These are phyloP conservation scores for Dreissena polymorpha DNA, from an alignment of 1,140 invertebrate species.

Conservation along the genomic window DNA sequence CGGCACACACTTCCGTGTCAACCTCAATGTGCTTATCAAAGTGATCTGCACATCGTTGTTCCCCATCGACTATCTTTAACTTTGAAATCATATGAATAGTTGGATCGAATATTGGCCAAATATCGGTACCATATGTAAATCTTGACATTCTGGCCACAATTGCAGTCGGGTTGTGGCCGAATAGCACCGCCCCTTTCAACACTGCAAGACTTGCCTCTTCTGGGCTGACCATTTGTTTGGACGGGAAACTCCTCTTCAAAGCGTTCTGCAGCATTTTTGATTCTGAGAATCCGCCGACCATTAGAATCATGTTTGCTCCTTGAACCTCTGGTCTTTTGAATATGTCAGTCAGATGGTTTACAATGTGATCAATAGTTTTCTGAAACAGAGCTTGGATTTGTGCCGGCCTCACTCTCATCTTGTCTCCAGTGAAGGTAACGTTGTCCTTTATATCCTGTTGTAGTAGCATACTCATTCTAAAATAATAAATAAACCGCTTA, in stretches of 20 bases:
- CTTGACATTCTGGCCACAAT: conserved; percentile 57
- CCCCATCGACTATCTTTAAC: conserved; percentile 15
- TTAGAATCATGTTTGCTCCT: conserved; percentile 40
- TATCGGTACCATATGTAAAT: conserved; percentile 58
- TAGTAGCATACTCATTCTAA: neutral
- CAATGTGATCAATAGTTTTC: conserved; percentile 48
- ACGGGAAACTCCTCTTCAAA: conserved; percentile 46
- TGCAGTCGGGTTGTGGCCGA: conserved; percentile 57
- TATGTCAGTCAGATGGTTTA: conserved; percentile 52
- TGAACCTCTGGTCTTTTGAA: conserved; percentile 6
- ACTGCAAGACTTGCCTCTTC: conserved; percentile 58
- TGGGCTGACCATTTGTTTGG: conserved; percentile 55
- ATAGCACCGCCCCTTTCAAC: conserved; percentile 65
- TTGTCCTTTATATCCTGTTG: conserved; percentile 27
- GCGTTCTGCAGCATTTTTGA: conserved; percentile 56
- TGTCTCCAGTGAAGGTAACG: conserved; percentile 58
- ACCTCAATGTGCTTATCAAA: conserved; percentile 57
- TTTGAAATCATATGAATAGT: conserved; percentile 36
- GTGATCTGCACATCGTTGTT: conserved; percentile 48
- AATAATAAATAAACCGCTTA: too few relatives aligned
- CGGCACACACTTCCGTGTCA: conserved; percentile 45
- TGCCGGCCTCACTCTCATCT: conserved; percentile 48
- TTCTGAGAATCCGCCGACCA: conserved; percentile 65
- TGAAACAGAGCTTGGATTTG: conserved; percentile 51
- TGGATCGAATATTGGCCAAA: conserved; percentile 12